Conservation (phyloP, 1,140 invertebrate species). For the Trachelipus rathkii region DNA sequence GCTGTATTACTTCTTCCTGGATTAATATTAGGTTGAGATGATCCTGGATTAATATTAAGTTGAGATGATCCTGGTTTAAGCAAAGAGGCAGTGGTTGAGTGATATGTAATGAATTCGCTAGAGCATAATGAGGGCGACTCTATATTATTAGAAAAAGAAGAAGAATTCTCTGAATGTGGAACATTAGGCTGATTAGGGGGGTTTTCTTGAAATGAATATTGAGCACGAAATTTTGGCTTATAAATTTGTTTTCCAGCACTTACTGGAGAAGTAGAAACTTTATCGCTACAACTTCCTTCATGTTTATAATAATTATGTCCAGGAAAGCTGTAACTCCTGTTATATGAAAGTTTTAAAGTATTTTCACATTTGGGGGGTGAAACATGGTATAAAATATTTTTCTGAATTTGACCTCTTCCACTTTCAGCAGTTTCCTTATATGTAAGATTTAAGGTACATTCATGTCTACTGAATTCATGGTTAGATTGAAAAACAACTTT, state of each 20-base stretch:
- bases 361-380: neutral
- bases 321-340: slow-evolving; percentile 17
- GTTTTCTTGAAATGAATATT: slow-evolving; percentile 33
- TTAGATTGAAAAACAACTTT: neutral
- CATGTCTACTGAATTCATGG: too few species aligned
- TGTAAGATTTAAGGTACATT: too few species aligned
- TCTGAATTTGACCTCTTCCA: neutral
- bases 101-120: slow-evolving; percentile 17
- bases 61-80: neutral
- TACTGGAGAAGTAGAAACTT: neutral
- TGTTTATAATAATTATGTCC: slow-evolving; percentile 7
- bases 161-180: too few species aligned
- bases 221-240: slow-evolving; percentile 72
- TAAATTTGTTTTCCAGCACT: slow-evolving; percentile 55
- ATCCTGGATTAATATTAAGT: neutral
- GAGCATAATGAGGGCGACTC: neutral
- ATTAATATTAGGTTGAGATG: neutral
- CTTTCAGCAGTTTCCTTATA: neutral
- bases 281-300: slow-evolving; percentile 21
- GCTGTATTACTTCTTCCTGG: neutral
- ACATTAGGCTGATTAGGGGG: neutral
- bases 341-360: neutral
- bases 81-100: slow-evolving; percentile 28
- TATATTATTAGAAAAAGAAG: too few species aligned
- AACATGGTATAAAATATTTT: neutral